Base-by-base conservation (phyloP, 2,797 vertebrate species). In the Gobionotothen gibberifrons region DNA sequence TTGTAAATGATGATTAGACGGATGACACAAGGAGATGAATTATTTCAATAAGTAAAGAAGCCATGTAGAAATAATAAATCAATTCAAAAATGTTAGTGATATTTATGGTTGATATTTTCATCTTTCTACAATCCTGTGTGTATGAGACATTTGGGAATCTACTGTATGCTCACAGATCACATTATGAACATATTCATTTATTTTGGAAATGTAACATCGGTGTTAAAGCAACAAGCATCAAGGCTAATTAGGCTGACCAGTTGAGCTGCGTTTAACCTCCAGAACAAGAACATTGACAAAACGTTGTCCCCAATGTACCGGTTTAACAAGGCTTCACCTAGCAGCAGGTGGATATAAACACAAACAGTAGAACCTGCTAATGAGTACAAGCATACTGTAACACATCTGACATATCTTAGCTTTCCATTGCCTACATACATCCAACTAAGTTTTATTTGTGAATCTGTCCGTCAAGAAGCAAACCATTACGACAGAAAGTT, bases 171-270 rank as follows among this genome's bases (percentile, higher is more conserved):
- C 12, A 47, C 11, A 26, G 19, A 36, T 54, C 9, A 47, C 5
- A 6, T 36, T 36, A 8, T 8, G 32, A 36, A 36, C 32, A 7
- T 9, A 7, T 7, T 9, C 0, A 36, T 36, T 36, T 1, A 7
- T 9, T 9, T 36, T 36, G 32, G 32, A 36, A 7, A 66, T 51
- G 47, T 26, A 49, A 4, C 11, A 16, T 9, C 2, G 53, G 26
- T 55, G 13, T 48, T 10, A 69, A 48, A 43, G 3, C 42, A 36
- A 56, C 17, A 10, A 46, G 10, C 36, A 21, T 69, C 44, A 19
- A 55, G 52, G 46, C 51, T 12, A 74, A 64, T 21, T 44, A 69
- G 32, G 66, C 60, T 57, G 44, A 78, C 55, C 11, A 53, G 76
- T 51, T 62, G 39, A 67, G 36, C 9, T 56, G 5, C 15, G 7